Percentiles rank a stretch among this genome's conserved stretches.
These are phyloP conservation scores for Stenodema calcarata DNA, from an alignment of 2,888 invertebrate species.

Conservation along the genomic window DNA sequence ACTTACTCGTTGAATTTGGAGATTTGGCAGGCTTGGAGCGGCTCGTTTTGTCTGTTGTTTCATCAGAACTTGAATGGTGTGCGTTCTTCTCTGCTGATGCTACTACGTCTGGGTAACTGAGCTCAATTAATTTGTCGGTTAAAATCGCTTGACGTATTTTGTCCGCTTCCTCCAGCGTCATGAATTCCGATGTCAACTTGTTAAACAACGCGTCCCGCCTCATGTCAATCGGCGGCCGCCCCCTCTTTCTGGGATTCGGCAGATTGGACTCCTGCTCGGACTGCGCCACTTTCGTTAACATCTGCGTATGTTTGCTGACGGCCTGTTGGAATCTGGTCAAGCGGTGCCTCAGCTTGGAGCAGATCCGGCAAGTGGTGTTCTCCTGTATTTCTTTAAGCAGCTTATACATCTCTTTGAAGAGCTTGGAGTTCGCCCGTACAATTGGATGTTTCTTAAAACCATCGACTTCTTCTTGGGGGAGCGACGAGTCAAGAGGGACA, in stretches of 20 bases:
- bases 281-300: not conserved
- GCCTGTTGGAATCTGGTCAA: not conserved
- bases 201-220: not conserved
- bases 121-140: not conserved
- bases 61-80: no score
- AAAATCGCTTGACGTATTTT: not conserved
- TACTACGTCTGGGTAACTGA: not conserved
- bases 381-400: not conserved
- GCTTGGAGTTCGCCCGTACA: not conserved
- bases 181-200: not conserved
- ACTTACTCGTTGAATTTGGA: no score
- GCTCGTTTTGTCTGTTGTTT: no score
- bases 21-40: no score
- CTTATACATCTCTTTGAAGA: not conserved
- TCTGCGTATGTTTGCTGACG: not conserved
- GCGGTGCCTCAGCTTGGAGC: not conserved
- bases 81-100: not conserved
- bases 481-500: not conserved
- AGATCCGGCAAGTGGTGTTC: not conserved
- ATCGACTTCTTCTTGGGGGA: not conserved
- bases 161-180: not conserved
- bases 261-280: not conserved
- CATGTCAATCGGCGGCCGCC: no score
- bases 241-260: no score
- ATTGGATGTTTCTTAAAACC: constrained; percentile 60